Percentiles rank a stretch among this genome's conserved stretches.
Evolutionary conservation across 2,888 invertebrate genomes (phyloP).

Genomic region (Mylabris sibirica): DNA sequence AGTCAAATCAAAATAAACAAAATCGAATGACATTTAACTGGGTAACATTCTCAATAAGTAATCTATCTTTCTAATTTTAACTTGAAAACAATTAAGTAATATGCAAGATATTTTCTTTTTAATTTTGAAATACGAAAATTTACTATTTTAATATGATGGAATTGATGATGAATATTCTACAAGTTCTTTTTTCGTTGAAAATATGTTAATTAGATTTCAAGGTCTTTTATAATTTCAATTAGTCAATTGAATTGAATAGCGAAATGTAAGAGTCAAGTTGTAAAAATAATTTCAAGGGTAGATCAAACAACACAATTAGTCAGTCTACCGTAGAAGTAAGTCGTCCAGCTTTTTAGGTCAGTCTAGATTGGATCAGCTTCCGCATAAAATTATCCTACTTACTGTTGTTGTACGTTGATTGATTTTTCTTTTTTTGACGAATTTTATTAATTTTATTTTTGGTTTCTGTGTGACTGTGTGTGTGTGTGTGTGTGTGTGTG

Average conservation of each 20-base stretch:
- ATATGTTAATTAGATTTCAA: not conserved
- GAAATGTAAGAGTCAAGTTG: slow-evolving; percentile 30
- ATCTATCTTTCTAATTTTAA: not conserved
- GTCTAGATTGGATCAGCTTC: slow-evolving; percentile 47
- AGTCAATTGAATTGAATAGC: slow-evolving; percentile 9
- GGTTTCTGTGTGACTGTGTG: not conserved
- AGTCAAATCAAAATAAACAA: not conserved
- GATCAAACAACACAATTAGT: slow-evolving; percentile 12
- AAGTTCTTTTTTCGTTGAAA: slow-evolving; percentile 4
- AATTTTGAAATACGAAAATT: too few species aligned
- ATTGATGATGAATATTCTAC: not conserved
- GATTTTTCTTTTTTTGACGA: slow-evolving; percentile 20
- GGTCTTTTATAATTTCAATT: not conserved
- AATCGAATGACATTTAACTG: slow-evolving; percentile 7
- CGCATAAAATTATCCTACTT: slow-evolving; percentile 41
- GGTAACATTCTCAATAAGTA: not conserved
- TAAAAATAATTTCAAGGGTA: slow-evolving; percentile 44
- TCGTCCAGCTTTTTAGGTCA: slow-evolving; percentile 42
- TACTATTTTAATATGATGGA: too few species aligned
- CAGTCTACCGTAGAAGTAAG: slow-evolving; percentile 26
- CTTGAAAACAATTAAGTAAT: not conserved
- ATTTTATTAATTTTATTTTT: slow-evolving; percentile 9
- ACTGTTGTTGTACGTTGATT: slow-evolving; percentile 38
- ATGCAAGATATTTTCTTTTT: not conserved
- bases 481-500: not conserved